Conservation (phyloP, 2,888 invertebrate genomes). For the Macrosiphum euphorbiae region DNA sequence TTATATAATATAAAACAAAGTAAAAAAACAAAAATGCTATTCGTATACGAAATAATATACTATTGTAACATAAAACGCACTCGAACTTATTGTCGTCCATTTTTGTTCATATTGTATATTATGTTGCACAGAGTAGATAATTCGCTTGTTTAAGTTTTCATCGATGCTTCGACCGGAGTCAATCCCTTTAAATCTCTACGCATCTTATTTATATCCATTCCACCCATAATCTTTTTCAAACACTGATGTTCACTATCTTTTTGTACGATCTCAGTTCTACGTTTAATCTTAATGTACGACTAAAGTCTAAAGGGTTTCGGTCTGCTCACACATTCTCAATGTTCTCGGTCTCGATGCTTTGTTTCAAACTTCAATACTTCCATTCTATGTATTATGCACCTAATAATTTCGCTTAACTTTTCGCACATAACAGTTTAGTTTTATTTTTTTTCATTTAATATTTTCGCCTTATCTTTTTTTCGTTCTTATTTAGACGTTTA, state of each 20-base stretch:
- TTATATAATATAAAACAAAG: not conserved
- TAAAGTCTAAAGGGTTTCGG: not conserved
- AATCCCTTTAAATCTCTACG: conserved; percentile 31
- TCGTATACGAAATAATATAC: not conserved
- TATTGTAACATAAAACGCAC: not conserved
- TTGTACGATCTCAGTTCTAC: not conserved
- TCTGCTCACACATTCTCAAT: not conserved
- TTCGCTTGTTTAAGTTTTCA: not conserved
- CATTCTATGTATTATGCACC: not conserved
- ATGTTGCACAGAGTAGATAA: not conserved
- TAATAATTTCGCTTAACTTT: conserved; percentile 9
- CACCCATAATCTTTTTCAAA: not conserved
- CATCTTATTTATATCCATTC: conserved; percentile 26
- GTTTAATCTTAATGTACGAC: conserved; percentile 25
- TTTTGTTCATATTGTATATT: not conserved
- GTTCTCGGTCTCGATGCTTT: not conserved
- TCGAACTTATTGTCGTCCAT: not conserved
- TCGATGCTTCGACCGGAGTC: not conserved
- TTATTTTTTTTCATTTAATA: conserved; percentile 2
- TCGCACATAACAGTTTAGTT: conserved; percentile 13
- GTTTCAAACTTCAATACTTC: not conserved
- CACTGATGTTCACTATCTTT: not conserved
- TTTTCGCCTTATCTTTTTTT: not conserved
- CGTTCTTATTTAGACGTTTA: not conserved
- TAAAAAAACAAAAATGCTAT: not conserved